Conservation (phyloP, 2,888 invertebrate species). For the Cataglyphis altisquamis region DNA sequence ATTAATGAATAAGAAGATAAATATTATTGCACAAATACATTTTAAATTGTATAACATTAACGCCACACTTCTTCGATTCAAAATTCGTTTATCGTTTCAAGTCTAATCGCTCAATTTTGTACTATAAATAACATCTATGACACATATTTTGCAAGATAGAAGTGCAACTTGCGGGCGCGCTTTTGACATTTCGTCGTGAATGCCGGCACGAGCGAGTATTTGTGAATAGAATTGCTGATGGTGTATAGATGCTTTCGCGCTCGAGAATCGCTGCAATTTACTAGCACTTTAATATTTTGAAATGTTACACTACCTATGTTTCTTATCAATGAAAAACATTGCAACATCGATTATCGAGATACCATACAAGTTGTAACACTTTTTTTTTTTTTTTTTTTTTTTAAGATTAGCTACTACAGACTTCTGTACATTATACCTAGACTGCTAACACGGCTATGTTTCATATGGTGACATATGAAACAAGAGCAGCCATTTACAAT, state of each 20-base stretch:
- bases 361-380: neutral
- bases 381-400: neutral
- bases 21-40: neutral
- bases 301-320: neutral
- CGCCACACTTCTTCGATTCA: neutral
- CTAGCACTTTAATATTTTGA: neutral
- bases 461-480: no score
- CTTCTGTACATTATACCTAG: no score
- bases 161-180: neutral
- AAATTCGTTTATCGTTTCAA: conserved; percentile 2
- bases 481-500: no score
- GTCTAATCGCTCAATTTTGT: neutral
- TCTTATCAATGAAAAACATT: neutral
- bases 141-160: neutral
- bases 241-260: neutral
- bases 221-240: conserved; percentile 27
- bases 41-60: neutral
- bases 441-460: no score
- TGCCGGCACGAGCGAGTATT: conserved; percentile 7
- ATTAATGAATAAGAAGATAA: neutral
- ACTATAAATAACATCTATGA: neutral
- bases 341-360: neutral
- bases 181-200: conserved; percentile 29
- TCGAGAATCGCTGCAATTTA: conserved; percentile 19
- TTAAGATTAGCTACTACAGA: no score